Conservation (phyloP, 2,888 invertebrate species). For the Netelia inedita region DNA sequence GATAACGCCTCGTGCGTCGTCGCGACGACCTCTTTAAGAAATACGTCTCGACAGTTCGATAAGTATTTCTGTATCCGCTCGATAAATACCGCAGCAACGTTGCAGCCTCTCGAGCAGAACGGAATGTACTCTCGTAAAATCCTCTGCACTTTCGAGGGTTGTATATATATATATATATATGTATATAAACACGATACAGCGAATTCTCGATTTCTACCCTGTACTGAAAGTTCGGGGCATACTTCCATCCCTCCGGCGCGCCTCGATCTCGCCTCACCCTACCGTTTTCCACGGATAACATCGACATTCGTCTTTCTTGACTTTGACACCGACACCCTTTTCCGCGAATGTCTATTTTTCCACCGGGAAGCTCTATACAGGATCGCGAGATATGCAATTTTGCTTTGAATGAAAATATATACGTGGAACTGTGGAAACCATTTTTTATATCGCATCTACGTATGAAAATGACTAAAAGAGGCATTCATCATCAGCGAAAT, state of each 20-base stretch:
- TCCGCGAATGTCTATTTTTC: constrained; percentile 1
- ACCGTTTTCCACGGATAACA: constrained; percentile 37
- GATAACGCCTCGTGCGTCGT: neutral
- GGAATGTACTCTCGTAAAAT: constrained; percentile 50
- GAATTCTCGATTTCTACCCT: constrained; percentile 6
- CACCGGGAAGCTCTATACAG: neutral
- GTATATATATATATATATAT: neutral
- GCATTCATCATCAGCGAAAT: too few species aligned
- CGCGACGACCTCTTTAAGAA: constrained; percentile 45
- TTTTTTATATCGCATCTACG: too few species aligned
- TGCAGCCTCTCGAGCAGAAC: constrained; percentile 39
- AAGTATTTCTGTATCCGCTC: constrained; percentile 61
- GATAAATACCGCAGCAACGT: constrained; percentile 56
- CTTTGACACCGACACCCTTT: constrained; percentile 50
- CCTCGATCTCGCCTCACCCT: neutral
- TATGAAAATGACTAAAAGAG: too few species aligned
- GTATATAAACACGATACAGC: neutral
- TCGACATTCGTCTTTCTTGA: constrained; percentile 63
- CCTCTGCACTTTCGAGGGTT: constrained; percentile 17
- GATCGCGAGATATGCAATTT: neutral
- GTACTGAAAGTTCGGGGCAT: constrained; percentile 26
- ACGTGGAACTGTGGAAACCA: too few species aligned
- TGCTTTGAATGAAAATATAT: too few species aligned
- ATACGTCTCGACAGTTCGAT: constrained; percentile 53
- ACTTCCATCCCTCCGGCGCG: constrained; percentile 4